Base-by-base conservation (phyloP, 1,140 invertebrate genomes). In the Euwallacea similis region DNA sequence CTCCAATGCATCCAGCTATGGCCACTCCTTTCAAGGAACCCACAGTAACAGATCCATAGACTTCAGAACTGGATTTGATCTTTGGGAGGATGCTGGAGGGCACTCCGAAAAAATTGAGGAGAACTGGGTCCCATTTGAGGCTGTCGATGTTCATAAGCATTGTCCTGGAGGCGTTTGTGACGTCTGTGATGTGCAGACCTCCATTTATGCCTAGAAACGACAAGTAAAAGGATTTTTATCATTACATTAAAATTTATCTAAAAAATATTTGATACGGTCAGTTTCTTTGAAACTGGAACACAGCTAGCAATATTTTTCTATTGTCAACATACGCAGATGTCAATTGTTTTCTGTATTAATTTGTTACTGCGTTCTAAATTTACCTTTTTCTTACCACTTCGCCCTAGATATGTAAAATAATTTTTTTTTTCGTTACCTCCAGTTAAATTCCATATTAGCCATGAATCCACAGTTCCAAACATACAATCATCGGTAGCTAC, bases 111-210 rank as follows among this genome's bases (percentile, higher is more conserved):
- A 98, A 96, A 68, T 89, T 89, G 71, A 94, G 89, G 21, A 99
- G 82, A 68, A 91, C 83, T 10, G 90, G 85, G 84, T 98, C 96
- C 97, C 97, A 99, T 77, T 94, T 85, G 7, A 98, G 82, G 4
- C 89, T 93, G 76, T 94, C 88, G 66, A 99, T 92, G 80, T 99
- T 97, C 94, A 99, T 97, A 0, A 99, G 82, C 93, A 99, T 95
- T 4, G 97, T 99, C 15, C 98, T 87, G 41, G 95, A 98, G 13
- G 98, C 98, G 85, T 99, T 99, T 2, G 96, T 95, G 0, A 99
- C 96, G 83, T 99, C 98, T 0, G 98, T 99, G 1, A 95, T 81
- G 81, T 98, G 95, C 42, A 93, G 83, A 0, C 93, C 93, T 41
- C 87, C 86, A 63, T 87, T 80, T 55, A 83, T 77, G 6, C 87